phyloP scores from a whole-genome alignment of 2,113 vertebrate species.

The Alligator mississippiensis region DNA sequence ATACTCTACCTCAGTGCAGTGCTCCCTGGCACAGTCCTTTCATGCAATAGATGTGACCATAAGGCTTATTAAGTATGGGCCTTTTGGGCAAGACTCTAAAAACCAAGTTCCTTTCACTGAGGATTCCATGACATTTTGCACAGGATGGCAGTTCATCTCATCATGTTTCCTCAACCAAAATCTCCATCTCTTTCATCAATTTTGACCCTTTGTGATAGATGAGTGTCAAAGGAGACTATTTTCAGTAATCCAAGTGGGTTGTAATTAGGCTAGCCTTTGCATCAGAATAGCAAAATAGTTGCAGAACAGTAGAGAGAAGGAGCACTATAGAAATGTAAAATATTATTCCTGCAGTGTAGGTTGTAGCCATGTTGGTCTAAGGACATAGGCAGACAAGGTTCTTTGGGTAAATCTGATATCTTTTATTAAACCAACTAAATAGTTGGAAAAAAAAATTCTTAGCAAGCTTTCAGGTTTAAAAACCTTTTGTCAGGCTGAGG shows the following conservation, averaged over 20 bases:
- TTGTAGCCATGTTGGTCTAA: too few species aligned
- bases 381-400: too few species aligned
- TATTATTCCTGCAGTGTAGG: not conserved
- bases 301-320: conserved; percentile 15
- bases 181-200: not conserved
- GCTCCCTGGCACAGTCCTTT: too few species aligned
- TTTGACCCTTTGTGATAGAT: not conserved
- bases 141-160: not conserved
- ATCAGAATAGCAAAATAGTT: conserved; percentile 4
- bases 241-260: not conserved
- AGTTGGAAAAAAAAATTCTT: too few species aligned
- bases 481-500: too few species aligned
- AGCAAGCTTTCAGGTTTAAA: too few species aligned
- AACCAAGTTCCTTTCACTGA: not conserved
- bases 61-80: not conserved
- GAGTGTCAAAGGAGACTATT: not conserved
- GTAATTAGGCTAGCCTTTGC: not conserved
- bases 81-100: not conserved
- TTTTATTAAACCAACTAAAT: too few species aligned
- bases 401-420: too few species aligned
- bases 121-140: conserved; percentile 5
- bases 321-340: not conserved
- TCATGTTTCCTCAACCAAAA: not conserved
- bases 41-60: not conserved
- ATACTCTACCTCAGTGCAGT: too few species aligned